Base-by-base conservation (phyloP, 2,888 invertebrate genomes). In the Drosophila infuscata region DNA sequence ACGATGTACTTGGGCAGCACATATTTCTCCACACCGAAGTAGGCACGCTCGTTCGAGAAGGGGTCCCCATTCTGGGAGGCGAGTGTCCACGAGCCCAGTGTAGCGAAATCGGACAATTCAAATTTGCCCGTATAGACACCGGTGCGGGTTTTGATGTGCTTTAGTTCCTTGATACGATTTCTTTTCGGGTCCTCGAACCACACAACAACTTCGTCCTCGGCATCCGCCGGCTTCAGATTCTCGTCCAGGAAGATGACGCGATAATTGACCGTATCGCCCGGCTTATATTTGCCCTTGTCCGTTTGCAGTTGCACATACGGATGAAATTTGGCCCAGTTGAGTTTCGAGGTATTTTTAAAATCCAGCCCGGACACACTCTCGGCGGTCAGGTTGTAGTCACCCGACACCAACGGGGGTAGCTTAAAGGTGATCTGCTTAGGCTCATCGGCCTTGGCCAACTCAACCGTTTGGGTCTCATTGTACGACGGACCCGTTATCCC, bases 1-100 rank as follows among this genome's bases (percentile, higher is more conserved):
- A 99, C 96, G 83, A 97, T 95, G 93, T 98, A 99, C 91, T 98
- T 98, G 0, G 99, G 99, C 79, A 98, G 94, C 58, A 99, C 96
- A 91, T 98, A 98, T 93, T 98, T 97, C 15, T 97, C 97, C 15
- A 98, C 97, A 86, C 96, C 95, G 64, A 93, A 92, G 43, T 90
- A 91, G 0, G 70, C 83, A 91, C 94, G 79, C 35, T 84, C 76
- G 17, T 81, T 80, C 0, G 66, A 11, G 43, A 69, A 78, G 5
- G 53, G 3, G 1, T 61, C 76, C 11, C 81, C 83, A 54, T 82
- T 88, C 29, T 81, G 74, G 0, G 78, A 84, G 12, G 58, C 62
- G 17, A 92, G 96, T 65, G 95, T 96, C 98, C 98, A 99, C 91
- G 96, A 95, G 25, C 98, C 98, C n/a, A 98, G 94, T 5, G 97